Evolutionary conservation across 2,888 invertebrate genomes (phyloP).

Genomic region (Acleris holmiana): DNA sequence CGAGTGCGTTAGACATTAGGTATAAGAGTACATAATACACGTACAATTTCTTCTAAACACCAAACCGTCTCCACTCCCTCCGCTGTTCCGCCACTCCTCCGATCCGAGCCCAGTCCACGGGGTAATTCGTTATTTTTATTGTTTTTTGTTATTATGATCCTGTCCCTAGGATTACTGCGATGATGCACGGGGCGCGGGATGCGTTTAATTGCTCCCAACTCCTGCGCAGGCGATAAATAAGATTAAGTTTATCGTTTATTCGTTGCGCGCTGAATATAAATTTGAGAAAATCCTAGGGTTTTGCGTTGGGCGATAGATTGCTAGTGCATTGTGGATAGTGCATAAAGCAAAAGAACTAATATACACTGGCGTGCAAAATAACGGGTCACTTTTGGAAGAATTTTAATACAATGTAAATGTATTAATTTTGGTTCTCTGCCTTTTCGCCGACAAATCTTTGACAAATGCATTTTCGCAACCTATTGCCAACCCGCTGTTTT

Average conservation of each 20-base stretch:
- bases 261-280: slow-evolving; percentile 29
- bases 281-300: slow-evolving; percentile 12
- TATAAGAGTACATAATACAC: no score
- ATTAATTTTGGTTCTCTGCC: no score
- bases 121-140: slow-evolving; percentile 84
- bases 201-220: slow-evolving; percentile 81
- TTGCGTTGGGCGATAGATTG: slow-evolving; percentile 4
- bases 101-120: slow-evolving; percentile 75
- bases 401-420: no score
- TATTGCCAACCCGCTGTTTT: no score
- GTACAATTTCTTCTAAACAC: neutral
- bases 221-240: slow-evolving; percentile 74
- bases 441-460: no score
- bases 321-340: no score
- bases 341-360: no score
- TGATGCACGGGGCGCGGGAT: slow-evolving; percentile 80
- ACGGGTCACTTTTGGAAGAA: no score
- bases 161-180: slow-evolving; percentile 77
- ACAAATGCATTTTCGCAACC: no score
- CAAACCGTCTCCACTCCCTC: slow-evolving; percentile 47
- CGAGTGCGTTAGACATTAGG: no score
- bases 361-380: no score
- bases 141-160: slow-evolving; percentile 84
- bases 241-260: slow-evolving; percentile 60
- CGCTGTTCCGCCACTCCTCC: slow-evolving; percentile 56